Evolutionary conservation across 1,140 invertebrate genomes (phyloP), one percentile per base, ranked within the genome.

Genomic region (Megalopta genalis): DNA sequence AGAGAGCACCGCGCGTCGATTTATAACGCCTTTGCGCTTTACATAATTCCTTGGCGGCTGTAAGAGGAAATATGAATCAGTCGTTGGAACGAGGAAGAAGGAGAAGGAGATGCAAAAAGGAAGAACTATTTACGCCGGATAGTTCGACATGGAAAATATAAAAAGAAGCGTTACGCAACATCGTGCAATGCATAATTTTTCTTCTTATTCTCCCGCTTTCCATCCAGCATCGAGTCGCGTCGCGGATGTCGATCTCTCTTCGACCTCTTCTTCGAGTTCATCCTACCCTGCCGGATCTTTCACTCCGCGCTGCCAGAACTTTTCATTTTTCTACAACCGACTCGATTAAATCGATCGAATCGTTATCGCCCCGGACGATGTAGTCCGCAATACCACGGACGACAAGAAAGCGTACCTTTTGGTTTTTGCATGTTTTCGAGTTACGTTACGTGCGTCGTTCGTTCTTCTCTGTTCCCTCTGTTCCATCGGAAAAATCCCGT

Each of bases 101-200:
- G 39, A 37, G 18, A 25, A n/a, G 14, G 16, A 82, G 62, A 42
- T 25, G 18, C 9, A 32, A 42, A 9, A 32, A 12, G 18, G 54
- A 57, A 25, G 25, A 27, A 16, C 12, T 4, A 63, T 77, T 37
- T n/a, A 8, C 18, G 10, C 49, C 21, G 9, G 16, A 69, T 46
- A 65, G 18, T 54, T 60, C 57, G 18, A 64, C 27, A 64, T 21
- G 60, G 27, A 66, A 52, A 37, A 52, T 49, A 27, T 1, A 46
- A 59, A 60, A 12, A 4, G n/a, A 64, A 70, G 68, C 25, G 16
- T 60, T 83, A 32, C 27, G 37, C 77, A 78, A 82, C 32, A 7
- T 14, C 66, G 42, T 77, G n/a, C n/a, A n/a, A n/a, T 83, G 42
- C 23, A 49, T 27, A 68, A 81, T 69, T 81, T 59, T 77, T 83